Conservation (phyloP, 2,888 invertebrate genomes). For the Tanytarsus gracilentus region DNA sequence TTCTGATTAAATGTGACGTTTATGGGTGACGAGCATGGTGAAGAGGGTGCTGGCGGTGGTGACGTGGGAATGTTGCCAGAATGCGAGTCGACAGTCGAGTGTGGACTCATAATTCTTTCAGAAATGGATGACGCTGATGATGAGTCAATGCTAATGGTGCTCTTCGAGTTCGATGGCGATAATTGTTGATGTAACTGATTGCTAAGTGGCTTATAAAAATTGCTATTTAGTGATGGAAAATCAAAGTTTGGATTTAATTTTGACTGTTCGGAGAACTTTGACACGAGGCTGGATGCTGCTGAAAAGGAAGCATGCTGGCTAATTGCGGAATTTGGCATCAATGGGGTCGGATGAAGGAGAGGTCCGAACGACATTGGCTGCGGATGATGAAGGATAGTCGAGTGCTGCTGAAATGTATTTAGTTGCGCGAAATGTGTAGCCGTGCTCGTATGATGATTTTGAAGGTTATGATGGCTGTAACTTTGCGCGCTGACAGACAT, state of each 20-base stretch:
- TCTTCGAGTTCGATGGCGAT: slow-evolving; percentile 26
- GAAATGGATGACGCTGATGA: slow-evolving; percentile 23
- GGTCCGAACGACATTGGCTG: slow-evolving; percentile 37
- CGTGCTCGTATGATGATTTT: slow-evolving; percentile 26
- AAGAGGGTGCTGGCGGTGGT: slow-evolving; percentile 11
- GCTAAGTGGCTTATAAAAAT: slow-evolving; percentile 25
- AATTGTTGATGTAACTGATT: slow-evolving; percentile 21
- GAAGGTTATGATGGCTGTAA: slow-evolving; percentile 32
- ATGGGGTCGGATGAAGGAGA: slow-evolving; percentile 38
- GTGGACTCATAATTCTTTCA: slow-evolving; percentile 23
- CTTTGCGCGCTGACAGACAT: slow-evolving; percentile 26
- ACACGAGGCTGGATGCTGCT: slow-evolving; percentile 38
- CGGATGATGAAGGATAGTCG: slow-evolving; percentile 34
- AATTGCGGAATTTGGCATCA: slow-evolving; percentile 37
- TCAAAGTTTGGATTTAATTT: slow-evolving; percentile 16
- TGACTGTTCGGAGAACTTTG: slow-evolving; percentile 1
- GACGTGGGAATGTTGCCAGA: neutral
- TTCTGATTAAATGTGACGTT: slow-evolving; percentile 42
- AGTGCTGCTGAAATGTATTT: slow-evolving; percentile 26
- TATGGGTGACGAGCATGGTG: slow-evolving; percentile 33
- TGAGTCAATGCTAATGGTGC: slow-evolving; percentile 26
- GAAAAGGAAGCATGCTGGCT: slow-evolving; percentile 43
- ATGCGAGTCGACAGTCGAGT: slow-evolving; percentile 21
- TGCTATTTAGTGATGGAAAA: slow-evolving; percentile 27
- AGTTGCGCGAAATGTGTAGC: slow-evolving; percentile 20